Conservation (phyloP, 1,140 invertebrate species). For the Aleiodes sp. region DNA sequence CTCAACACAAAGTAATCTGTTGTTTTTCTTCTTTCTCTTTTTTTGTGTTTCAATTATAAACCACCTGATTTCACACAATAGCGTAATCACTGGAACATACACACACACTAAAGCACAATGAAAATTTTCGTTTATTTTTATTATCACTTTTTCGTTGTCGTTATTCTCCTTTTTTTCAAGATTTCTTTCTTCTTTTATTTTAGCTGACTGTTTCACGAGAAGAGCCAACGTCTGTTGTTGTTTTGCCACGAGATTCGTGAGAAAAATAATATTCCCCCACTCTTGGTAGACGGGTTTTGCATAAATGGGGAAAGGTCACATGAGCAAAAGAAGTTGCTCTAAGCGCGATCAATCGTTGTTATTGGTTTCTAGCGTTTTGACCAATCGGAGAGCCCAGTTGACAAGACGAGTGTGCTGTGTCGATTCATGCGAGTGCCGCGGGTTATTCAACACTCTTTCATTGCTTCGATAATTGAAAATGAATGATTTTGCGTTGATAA, state of each 20-base stretch:
- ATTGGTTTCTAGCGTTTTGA: background rate
- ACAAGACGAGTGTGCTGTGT: background rate
- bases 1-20: no score
- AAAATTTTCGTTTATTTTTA: background rate
- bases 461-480: no score
- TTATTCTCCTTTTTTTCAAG: background rate
- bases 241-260: slow-evolving; percentile 50
- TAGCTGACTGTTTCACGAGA: background rate
- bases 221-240: slow-evolving; percentile 45
- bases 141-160: background rate
- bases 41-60: background rate
- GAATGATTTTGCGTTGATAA: no score
- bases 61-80: slow-evolving; percentile 1
- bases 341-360: background rate
- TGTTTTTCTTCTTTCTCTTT: background rate
- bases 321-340: background rate
- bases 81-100: background rate
- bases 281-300: background rate
- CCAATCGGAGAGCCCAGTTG: background rate
- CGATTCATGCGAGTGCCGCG: no score
- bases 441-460: no score
- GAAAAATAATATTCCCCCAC: slow-evolving; percentile 43
- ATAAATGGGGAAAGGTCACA: slow-evolving; percentile 7
- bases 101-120: background rate
- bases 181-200: background rate